Percentiles rank a stretch among this genome's conserved stretches.
Conservation (phyloP, 2,113 vertebrate species). For the Nothobranchius furzeri region DNA sequence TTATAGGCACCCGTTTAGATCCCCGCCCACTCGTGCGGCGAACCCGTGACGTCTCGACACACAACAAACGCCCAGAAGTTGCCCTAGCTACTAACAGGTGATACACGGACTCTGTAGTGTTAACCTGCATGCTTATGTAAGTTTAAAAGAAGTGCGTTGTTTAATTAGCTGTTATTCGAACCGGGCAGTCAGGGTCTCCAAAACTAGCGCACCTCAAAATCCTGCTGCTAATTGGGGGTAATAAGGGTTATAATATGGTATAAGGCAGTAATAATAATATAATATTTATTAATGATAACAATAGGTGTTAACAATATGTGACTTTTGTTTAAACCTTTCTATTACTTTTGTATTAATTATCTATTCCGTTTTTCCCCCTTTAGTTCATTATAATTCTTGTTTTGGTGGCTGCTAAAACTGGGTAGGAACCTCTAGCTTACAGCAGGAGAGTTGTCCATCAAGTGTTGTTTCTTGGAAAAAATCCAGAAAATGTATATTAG, state of each 20-base stretch:
- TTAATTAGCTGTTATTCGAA: background rate
- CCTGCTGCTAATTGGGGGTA: background rate
- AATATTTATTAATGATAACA: no score
- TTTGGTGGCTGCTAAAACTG: no score
- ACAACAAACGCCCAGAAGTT: slow-evolving; percentile 9
- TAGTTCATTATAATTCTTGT: no score
- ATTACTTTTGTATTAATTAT: no score
- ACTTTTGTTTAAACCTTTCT: no score
- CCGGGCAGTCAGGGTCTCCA: background rate
- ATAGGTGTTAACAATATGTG: no score
- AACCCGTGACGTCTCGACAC: slow-evolving; percentile 35
- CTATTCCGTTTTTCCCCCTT: no score
- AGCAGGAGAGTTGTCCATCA: no score
- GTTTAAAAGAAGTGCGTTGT: background rate
- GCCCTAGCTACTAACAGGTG: background rate
- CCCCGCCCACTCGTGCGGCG: slow-evolving; percentile 56
- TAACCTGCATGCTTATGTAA: background rate
- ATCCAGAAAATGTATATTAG: no score
- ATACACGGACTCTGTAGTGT: background rate
- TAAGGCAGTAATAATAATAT: no score
- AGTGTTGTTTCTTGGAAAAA: background rate
- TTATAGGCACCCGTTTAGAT: slow-evolving; percentile 27
- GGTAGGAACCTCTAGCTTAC: no score
- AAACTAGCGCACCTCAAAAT: background rate
- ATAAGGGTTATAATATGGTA: no score